A percentile compares a stretch with the other conserved stretches of the same genome.
Evolutionary conservation across 2,888 invertebrate genomes (phyloP).

Genomic region (Cotesia congregata): DNA sequence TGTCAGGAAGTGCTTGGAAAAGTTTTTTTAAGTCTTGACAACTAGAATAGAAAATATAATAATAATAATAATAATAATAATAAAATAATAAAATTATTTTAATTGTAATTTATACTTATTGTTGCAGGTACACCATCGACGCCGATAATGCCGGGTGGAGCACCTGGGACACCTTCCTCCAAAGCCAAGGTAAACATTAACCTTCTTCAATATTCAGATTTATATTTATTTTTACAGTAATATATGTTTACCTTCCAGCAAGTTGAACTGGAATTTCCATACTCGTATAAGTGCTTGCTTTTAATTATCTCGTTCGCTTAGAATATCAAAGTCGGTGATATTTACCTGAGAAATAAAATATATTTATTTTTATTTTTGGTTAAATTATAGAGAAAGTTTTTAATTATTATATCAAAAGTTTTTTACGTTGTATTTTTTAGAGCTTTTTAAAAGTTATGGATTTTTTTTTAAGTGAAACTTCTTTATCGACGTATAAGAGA

Average conservation of each 20-base stretch:
- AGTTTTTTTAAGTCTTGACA: neutral
- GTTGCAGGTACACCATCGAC: constrained; percentile 72
- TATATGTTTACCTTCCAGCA: constrained; percentile 15
- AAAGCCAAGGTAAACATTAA: constrained; percentile 79
- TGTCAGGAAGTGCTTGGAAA: constrained; percentile 18
- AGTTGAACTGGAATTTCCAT: constrained; percentile 5
- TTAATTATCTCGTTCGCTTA: constrained; percentile 20
- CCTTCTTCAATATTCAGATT: constrained; percentile 32
- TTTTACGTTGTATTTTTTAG: too few relatives aligned
- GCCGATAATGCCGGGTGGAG: constrained; percentile 81
- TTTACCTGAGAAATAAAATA: neutral
- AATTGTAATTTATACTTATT: constrained; percentile 40
- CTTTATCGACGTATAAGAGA: too few relatives aligned
- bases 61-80: too few relatives aligned
- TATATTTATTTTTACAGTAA: neutral
- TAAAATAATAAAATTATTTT: neutral
- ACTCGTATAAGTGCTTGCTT: constrained; percentile 8
- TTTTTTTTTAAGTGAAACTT: too few relatives aligned
- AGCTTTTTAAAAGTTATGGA: too few relatives aligned
- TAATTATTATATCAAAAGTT: too few relatives aligned
- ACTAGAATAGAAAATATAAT: neutral
- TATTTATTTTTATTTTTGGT: too few relatives aligned
- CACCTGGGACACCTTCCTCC: constrained; percentile 86
- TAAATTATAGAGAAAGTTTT: too few relatives aligned
- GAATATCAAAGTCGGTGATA: neutral